These are phyloP conservation scores for Shinisaurus crocodilurus DNA, from an alignment of 2,113 vertebrate genomes.

Conservation along the genomic window DNA sequence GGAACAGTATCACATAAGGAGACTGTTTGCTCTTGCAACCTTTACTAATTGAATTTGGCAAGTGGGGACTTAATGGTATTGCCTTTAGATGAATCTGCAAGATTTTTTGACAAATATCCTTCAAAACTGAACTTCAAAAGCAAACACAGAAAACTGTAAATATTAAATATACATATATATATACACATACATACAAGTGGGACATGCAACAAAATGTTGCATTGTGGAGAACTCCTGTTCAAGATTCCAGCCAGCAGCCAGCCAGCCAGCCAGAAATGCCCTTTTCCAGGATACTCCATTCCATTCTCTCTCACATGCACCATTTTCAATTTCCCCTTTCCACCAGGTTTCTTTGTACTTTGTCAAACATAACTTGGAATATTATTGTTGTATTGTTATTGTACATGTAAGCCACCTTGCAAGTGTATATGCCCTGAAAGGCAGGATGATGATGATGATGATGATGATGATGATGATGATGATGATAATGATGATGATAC, in stretches of 20 bases:
- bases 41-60: conserved; percentile 5
- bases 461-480: no score
- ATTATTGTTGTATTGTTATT: not conserved
- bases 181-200: not conserved
- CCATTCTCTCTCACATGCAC: not conserved
- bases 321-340: not conserved
- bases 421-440: not conserved
- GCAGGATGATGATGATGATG: no score
- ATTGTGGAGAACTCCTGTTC: not conserved
- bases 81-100: not conserved
- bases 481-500: no score
- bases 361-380: not conserved
- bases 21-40: not conserved
- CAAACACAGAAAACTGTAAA: not conserved
- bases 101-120: not conserved
- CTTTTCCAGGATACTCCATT: not conserved
- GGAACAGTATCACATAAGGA: not conserved
- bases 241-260: not conserved
- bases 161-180: not conserved
- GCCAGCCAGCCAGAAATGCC: not conserved
- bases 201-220: not conserved
- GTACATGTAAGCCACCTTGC: not conserved
- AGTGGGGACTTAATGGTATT: not conserved
- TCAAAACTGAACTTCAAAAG: not conserved
- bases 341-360: not conserved